These are phyloP conservation scores for Axea sp. DNA, from an alignment of 2,888 invertebrate genomes.

Conservation along the genomic window DNA sequence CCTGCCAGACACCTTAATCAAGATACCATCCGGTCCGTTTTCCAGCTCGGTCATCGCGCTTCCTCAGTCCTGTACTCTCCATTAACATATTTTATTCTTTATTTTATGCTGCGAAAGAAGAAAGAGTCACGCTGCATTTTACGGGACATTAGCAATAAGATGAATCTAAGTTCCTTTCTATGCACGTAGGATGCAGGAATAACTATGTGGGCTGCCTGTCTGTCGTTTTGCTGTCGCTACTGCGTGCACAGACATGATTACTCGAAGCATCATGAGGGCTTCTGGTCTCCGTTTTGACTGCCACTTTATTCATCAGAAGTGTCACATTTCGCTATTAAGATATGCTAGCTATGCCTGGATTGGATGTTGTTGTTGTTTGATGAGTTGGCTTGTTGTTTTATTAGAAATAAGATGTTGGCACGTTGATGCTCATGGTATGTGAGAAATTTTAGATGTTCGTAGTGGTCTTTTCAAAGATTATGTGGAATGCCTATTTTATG, in stretches of 20 bases:
- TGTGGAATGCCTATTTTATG: neutral
- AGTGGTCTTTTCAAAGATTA: slow-evolving; percentile 7
- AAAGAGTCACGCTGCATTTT: slow-evolving; percentile 68
- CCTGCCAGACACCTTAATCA: slow-evolving; percentile 74
- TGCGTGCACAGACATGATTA: slow-evolving; percentile 22
- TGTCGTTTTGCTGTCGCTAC: slow-evolving; percentile 6
- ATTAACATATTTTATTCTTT: slow-evolving; percentile 76
- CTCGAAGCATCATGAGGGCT: slow-evolving; percentile 28
- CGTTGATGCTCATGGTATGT: slow-evolving; percentile 19
- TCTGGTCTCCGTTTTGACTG: slow-evolving; percentile 29
- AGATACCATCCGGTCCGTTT: slow-evolving; percentile 70
- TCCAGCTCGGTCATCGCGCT: slow-evolving; percentile 53
- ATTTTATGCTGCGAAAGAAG: slow-evolving; percentile 67
- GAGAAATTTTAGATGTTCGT: slow-evolving; percentile 15
- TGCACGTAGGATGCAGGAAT: slow-evolving; percentile 29
- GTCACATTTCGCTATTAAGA: slow-evolving; percentile 37
- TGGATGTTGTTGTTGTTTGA: slow-evolving; percentile 15
- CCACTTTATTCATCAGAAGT: slow-evolving; percentile 22
- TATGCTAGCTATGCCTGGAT: slow-evolving; percentile 16
- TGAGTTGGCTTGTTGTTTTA: slow-evolving; percentile 6
- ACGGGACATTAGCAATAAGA: slow-evolving; percentile 71
- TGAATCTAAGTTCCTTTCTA: slow-evolving; percentile 59
- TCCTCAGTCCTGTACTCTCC: slow-evolving; percentile 63
- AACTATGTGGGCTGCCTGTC: slow-evolving; percentile 48
- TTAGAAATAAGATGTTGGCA: slow-evolving; percentile 15